phyloP scores from a whole-genome alignment of 2,797 vertebrate genomes.

The Rostrhamus sociabilis region DNA sequence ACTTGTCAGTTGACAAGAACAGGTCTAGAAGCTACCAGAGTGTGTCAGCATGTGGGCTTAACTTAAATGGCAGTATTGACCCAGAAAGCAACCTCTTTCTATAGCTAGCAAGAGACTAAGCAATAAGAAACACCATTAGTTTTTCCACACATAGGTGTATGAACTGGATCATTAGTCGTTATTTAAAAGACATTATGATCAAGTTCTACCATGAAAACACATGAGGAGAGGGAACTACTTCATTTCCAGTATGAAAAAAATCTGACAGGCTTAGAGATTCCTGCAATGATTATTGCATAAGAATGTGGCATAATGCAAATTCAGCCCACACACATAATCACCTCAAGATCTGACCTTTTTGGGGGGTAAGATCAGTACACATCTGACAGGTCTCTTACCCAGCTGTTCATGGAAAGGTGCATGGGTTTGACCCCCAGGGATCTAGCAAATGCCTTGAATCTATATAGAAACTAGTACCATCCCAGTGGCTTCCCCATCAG shows the following conservation, averaged over 20 bases:
- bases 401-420: background rate
- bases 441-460: background rate
- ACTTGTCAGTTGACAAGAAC: constrained; percentile 11
- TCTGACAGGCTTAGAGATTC: background rate
- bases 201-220: background rate
- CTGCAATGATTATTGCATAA: background rate
- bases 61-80: constrained; percentile 64
- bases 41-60: constrained; percentile 36
- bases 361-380: background rate
- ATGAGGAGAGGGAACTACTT: background rate
- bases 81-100: constrained; percentile 54
- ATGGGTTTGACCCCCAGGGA: background rate
- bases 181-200: constrained; percentile 1
- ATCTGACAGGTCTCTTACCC: background rate
- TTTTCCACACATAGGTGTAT: background rate
- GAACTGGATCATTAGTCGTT: background rate
- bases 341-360: background rate
- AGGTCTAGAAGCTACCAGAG: constrained; percentile 40
- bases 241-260: background rate
- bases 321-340: background rate
- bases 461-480: background rate
- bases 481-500: background rate
- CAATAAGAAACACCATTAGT: background rate
- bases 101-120: background rate
- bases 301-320: background rate